Conservation (phyloP, 2,888 invertebrate genomes). For the Ramazzottius varieornatus region DNA sequence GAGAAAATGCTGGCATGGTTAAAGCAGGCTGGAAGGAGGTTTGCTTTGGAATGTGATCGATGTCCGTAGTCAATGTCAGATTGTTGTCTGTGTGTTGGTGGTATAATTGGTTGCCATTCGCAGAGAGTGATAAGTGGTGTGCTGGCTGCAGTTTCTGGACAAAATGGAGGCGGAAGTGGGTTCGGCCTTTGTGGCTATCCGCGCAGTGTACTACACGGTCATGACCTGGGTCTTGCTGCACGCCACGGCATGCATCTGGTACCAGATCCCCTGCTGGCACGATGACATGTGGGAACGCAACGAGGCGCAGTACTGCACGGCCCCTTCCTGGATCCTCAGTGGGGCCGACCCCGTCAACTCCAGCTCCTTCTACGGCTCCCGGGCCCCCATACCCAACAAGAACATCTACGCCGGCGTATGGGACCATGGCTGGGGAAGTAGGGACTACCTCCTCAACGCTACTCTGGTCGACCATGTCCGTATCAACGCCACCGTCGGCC, state of each 20-base stretch:
- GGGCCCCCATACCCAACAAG: neutral
- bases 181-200: neutral
- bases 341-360: neutral
- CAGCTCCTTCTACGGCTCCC: neutral
- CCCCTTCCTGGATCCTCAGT: neutral
- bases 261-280: neutral
- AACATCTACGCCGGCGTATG: neutral
- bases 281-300: too few species aligned
- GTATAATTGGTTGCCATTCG: neutral
- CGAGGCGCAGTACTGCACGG: neutral
- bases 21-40: too few species aligned
- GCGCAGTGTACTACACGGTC: neutral
- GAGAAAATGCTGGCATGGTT: neutral
- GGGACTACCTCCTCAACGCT: neutral
- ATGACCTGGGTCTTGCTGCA: neutral
- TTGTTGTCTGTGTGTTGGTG: neutral
- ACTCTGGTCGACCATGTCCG: neutral
- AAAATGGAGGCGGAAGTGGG: neutral
- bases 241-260: neutral
- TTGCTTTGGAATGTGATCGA: too few species aligned
- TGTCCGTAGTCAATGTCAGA: too few species aligned
- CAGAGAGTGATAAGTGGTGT: neutral
- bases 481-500: neutral
- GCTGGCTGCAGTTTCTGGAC: neutral
- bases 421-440: neutral